Conservation (phyloP, 2,797 vertebrate genomes). For the Pyrrhura leucotis region DNA sequence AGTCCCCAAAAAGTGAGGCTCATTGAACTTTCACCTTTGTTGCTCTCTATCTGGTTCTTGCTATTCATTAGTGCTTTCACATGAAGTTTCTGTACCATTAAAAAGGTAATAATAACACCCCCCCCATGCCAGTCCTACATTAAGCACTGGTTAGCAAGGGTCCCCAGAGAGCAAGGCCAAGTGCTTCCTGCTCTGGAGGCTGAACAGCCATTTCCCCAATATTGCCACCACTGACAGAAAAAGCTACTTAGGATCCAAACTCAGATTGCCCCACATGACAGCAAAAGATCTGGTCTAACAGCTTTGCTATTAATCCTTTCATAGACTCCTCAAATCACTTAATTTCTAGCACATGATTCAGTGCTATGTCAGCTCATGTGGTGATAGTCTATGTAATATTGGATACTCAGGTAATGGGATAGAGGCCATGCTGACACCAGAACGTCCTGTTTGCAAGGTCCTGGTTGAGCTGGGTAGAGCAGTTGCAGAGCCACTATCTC, state of each 20-base stretch:
- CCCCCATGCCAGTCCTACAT: neutral
- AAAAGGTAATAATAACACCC: neutral
- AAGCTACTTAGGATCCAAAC: neutral
- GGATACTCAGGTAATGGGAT: neutral
- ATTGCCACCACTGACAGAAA: neutral
- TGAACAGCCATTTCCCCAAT: neutral
- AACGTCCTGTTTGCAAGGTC: neutral
- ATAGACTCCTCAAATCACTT: neutral
- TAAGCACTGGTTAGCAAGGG: neutral
- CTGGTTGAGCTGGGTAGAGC: neutral
- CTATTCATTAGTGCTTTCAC: neutral
- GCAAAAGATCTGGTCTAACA: neutral
- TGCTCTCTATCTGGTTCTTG: neutral
- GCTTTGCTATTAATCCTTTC: neutral
- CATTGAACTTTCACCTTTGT: neutral
- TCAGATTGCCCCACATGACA: neutral
- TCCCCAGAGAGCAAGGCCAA: neutral
- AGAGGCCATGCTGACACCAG: neutral
- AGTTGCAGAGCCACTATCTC: neutral
- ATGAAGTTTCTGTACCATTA: neutral
- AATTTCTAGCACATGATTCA: neutral
- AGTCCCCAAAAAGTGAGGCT: neutral
- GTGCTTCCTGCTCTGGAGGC: neutral
- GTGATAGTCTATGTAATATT: neutral
- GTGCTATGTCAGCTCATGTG: neutral